Evolutionary conservation across 2,113 vertebrate genomes (phyloP).

Genomic region (Gulo gulo): DNA sequence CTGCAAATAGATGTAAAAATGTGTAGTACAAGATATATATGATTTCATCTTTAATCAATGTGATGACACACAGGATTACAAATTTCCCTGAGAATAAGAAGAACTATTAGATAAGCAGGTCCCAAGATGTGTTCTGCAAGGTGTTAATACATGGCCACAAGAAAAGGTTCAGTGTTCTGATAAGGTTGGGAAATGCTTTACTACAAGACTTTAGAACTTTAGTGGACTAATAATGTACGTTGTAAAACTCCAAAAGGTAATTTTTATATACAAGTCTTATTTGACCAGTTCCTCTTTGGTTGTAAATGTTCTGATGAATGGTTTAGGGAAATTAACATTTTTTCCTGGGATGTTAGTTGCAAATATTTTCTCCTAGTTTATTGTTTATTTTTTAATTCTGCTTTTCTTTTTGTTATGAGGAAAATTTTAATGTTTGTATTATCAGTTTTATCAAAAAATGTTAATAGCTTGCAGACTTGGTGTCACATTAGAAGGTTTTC

Average conservation of each 20-base stretch:
- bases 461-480: background rate
- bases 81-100: background rate
- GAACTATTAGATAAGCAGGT: background rate
- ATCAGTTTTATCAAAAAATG: background rate
- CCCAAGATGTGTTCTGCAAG: background rate
- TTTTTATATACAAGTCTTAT: background rate
- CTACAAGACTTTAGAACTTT: background rate
- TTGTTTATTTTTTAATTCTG: background rate
- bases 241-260: background rate
- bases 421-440: conserved; percentile 16
- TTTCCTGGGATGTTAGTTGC: background rate
- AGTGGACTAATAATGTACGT: background rate
- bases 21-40: background rate
- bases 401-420: conserved; percentile 14
- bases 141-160: conserved; percentile 1
- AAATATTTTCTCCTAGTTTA: background rate
- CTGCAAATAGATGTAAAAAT: background rate
- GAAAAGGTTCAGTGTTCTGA: background rate
- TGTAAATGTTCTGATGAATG: background rate
- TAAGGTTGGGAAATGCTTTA: background rate
- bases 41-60: conserved; percentile 3
- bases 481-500: background rate
- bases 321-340: background rate
- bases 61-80: background rate
- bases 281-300: background rate